These are phyloP conservation scores for Aurelia aurita DNA, from an alignment of 30 jellyfish, hydroid and myxozoan genomes.

Conservation along the genomic window DNA sequence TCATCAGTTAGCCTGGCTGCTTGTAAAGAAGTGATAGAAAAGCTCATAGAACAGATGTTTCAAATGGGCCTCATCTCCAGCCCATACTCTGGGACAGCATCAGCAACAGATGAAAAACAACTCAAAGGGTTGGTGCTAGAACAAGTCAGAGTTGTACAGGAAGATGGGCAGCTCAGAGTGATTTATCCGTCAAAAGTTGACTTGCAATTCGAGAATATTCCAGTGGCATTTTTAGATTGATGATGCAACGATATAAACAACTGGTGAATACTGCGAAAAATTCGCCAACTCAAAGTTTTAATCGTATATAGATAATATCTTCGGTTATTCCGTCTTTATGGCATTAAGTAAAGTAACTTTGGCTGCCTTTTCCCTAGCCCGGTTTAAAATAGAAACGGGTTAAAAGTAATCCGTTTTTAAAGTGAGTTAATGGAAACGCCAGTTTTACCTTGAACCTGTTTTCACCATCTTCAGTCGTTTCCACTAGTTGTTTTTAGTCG, in stretches of 20 bases:
- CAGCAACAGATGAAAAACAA: constrained; percentile 9
- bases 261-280: background rate
- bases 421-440: no score
- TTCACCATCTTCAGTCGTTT: no score
- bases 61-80: constrained; percentile 70
- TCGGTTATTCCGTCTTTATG: no score
- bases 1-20: constrained; percentile 86
- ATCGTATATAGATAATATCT: no score
- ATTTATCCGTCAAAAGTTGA: constrained; percentile 84
- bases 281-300: no score
- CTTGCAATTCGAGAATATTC: constrained; percentile 55
- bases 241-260: background rate
- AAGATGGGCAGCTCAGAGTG: constrained; percentile 68
- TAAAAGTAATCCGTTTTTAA: no score
- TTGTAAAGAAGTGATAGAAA: constrained; percentile 82
- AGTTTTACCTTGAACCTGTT: no score
- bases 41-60: constrained; percentile 68
- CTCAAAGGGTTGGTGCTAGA: constrained; percentile 69
- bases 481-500: no score
- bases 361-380: no score
- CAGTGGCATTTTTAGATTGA: constrained; percentile 64
- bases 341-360: no score
- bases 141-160: constrained; percentile 78
- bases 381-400: no score
- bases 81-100: constrained; percentile 32